phyloP scores from a whole-genome alignment of 2,113 vertebrate species.

The Elgaria multicarinata region DNA sequence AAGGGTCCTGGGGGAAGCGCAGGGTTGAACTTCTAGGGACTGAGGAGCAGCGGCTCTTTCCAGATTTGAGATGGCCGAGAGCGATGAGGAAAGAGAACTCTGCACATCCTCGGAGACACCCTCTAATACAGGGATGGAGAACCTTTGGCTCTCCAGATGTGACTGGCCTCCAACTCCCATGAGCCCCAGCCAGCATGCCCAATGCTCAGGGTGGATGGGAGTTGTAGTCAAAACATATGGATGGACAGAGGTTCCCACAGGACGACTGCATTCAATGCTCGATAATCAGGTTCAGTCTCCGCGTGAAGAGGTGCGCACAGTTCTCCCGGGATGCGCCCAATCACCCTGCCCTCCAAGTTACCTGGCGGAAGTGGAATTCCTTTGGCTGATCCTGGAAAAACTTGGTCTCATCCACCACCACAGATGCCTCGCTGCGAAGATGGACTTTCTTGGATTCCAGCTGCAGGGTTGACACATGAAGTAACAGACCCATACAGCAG shows the following conservation, averaged over 20 bases:
- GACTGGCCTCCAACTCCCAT: neutral
- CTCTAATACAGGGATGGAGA: neutral
- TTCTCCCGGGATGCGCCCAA: rapidly evolving
- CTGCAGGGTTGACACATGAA: neutral
- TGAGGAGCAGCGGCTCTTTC: neutral
- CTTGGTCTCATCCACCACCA: slow-evolving; percentile 12
- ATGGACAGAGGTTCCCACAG: neutral
- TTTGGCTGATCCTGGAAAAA: slow-evolving; percentile 25
- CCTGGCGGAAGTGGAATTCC: slow-evolving; percentile 21
- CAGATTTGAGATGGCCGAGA: neutral
- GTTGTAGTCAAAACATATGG: neutral
- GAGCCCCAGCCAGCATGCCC: neutral
- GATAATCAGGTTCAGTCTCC: neutral
- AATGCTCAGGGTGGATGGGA: neutral
- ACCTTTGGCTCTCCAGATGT: neutral
- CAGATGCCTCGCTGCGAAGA: slow-evolving; percentile 19
- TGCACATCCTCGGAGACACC: neutral
- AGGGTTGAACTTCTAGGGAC: neutral
- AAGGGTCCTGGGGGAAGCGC: neutral
- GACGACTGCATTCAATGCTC: neutral
- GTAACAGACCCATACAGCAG: neutral
- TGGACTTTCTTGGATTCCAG: neutral
- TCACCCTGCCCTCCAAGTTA: neutral
- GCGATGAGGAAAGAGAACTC: neutral
- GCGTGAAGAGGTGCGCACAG: too few species aligned